Evolutionary conservation across 2,888 invertebrate genomes (phyloP).

Genomic region (Gandaritis pyraliata): DNA sequence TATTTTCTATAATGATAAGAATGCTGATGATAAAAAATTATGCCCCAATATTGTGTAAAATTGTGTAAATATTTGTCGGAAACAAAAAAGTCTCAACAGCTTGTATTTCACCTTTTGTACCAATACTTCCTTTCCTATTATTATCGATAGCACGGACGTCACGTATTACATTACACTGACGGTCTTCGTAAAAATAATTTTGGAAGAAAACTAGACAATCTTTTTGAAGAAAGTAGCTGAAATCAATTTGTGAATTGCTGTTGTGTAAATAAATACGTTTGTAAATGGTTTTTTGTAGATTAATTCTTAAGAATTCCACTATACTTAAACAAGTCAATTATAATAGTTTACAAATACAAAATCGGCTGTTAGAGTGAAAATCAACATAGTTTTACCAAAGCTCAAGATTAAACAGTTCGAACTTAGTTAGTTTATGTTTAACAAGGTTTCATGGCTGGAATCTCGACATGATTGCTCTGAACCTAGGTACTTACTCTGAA

Average conservation of each 20-base stretch:
- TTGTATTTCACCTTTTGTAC: neutral
- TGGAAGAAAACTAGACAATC: neutral
- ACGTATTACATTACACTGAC: constrained; percentile 16
- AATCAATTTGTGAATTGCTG: too few relatives aligned
- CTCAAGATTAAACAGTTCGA: constrained; percentile 30
- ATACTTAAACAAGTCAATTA: too few relatives aligned
- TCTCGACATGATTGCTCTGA: constrained; percentile 28
- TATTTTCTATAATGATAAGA: too few relatives aligned
- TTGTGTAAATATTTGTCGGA: too few relatives aligned
- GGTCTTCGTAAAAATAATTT: constrained; percentile 9
- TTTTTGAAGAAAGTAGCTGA: neutral
- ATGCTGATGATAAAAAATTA: too few relatives aligned
- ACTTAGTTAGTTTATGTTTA: constrained; percentile 30
- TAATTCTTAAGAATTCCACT: too few relatives aligned
- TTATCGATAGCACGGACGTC: constrained; percentile 7
- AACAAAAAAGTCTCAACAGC: neutral
- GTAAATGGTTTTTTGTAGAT: too few relatives aligned
- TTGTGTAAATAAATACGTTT: too few relatives aligned
- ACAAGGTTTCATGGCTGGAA: constrained; percentile 33
- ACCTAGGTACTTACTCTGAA: constrained; percentile 15
- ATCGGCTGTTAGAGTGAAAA: constrained; percentile 6
- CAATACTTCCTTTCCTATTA: neutral
- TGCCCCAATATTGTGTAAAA: too few relatives aligned
- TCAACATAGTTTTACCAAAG: constrained; percentile 24
- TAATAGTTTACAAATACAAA: neutral